phyloP scores from a whole-genome alignment of 2,113 vertebrate genomes.

The Albula glossodonta region DNA sequence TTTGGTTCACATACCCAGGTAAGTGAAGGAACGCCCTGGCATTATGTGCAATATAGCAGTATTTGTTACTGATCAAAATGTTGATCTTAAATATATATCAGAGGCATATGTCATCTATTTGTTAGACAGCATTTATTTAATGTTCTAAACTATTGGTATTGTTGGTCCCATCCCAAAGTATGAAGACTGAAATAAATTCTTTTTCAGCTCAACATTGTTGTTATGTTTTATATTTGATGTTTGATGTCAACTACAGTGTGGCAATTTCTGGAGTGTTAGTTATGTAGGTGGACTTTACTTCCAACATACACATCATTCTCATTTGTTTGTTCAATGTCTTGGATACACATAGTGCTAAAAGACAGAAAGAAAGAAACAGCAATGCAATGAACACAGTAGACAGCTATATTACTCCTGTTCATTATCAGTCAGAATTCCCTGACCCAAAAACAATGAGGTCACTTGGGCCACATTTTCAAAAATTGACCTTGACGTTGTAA shows the following conservation, averaged over 20 bases:
- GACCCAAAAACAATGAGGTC: too few relatives aligned
- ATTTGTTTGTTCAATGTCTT: too few relatives aligned
- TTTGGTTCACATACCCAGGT: not conserved
- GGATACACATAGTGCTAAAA: too few relatives aligned
- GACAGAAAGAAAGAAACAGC: too few relatives aligned
- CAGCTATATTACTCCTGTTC: too few relatives aligned
- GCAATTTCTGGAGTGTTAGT: too few relatives aligned
- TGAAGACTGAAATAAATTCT: constrained; percentile 43
- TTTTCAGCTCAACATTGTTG: constrained; percentile 42
- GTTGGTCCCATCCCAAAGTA: constrained; percentile 8
- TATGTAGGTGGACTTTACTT: too few relatives aligned
- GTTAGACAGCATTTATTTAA: constrained; percentile 12
- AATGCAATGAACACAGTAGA: too few relatives aligned
- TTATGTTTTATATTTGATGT: constrained; percentile 1
- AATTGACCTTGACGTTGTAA: too few relatives aligned
- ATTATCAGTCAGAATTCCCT: too few relatives aligned
- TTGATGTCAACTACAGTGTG: not conserved
- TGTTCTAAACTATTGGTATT: constrained; percentile 19
- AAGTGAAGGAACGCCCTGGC: constrained; percentile 12
- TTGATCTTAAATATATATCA: constrained; percentile 13
- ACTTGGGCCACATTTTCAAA: too few relatives aligned
- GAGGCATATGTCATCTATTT: not conserved
- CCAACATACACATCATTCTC: too few relatives aligned
- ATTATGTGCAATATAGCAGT: constrained; percentile 32
- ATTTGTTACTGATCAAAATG: constrained; percentile 8